Evolutionary conservation across 2,797 vertebrate genomes (phyloP), one percentile per base, ranked within the genome.

Genomic region (Sebastes oblongus): DNA sequence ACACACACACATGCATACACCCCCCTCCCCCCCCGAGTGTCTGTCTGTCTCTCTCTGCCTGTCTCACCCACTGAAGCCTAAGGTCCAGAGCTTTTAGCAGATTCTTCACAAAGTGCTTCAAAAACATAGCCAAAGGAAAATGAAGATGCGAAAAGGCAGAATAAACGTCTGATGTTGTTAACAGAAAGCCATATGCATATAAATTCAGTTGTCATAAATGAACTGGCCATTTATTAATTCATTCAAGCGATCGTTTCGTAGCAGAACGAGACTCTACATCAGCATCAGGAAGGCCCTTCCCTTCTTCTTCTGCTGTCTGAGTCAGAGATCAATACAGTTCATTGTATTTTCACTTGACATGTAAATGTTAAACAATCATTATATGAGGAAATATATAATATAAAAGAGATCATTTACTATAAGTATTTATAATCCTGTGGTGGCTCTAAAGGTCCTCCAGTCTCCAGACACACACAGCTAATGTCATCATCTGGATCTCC

Each of bases 401-500:
- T 46, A 58, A 78, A 80, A 81, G 64, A 68, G 60, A 86, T 84
- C 42, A 82, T 86, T 91, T 78, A 79, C 72, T 82, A 62, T 50
- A 73, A 84, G 54, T 65, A 60, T 83, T 75, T 88, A 77, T 75
- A 61, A 81, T 85, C 34, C 42, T 77, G 65, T 11, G 83, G 79
- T 80, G 81, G 83, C 79, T 86, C 65, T 75, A 84, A 89, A 89
- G 86, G 83, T 91, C 75, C 62, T 75, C 58, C 10, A 56, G 69
- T 80, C 89, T 89, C 86, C 88, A 87, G 84, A 86, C 78, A 79
- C 78, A 79, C 80, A 70, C 11, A 3, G 66, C 32, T 91, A 92
- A 94, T 94, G 77, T 66, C 83, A 91, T 92, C 85, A 88, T 80
- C 81, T 61, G 72, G 61, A 88, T 89, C 83, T 86, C 66, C 77